Percentiles rank a stretch among this genome's conserved stretches.
Evolutionary conservation across 2,888 invertebrate genomes (phyloP).

Genomic region (Petrolisthes cinctipes): DNA sequence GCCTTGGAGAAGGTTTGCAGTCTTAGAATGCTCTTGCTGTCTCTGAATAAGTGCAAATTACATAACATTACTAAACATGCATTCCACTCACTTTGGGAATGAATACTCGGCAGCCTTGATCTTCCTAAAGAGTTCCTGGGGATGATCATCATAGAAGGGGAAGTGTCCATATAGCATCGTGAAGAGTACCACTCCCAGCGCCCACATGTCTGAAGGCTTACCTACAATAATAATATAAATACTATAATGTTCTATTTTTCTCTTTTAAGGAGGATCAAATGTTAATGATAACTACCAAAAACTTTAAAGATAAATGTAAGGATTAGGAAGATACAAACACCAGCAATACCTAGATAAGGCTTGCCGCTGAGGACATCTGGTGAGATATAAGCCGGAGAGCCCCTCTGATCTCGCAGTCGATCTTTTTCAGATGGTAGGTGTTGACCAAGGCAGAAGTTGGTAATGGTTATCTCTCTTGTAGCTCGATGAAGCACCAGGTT

Average conservation of each 20-base stretch:
- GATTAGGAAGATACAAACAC: not conserved
- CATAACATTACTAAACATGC: conserved; percentile 11
- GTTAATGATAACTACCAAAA: not conserved
- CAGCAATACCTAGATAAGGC: conserved; percentile 76
- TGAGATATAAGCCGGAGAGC: conserved; percentile 85
- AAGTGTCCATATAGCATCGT: conserved; percentile 86
- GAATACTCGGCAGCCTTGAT: conserved; percentile 82
- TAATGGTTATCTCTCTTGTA: conserved; percentile 76
- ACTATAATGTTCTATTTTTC: too few species aligned
- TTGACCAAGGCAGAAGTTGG: conserved; percentile 84
- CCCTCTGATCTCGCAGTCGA: conserved; percentile 80
- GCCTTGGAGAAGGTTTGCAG: too few species aligned
- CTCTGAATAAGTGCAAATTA: not conserved
- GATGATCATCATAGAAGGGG: conserved; percentile 82
- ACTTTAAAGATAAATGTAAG: not conserved
- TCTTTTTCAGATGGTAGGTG: conserved; percentile 81
- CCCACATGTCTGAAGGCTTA: conserved; percentile 88
- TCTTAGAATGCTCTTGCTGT: too few species aligned
- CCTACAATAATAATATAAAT: conserved; percentile 67
- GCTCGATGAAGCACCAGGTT: conserved; percentile 81
- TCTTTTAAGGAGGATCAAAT: too few species aligned
- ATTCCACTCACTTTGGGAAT: conserved; percentile 78
- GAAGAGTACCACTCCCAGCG: conserved; percentile 82
- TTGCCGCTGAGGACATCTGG: conserved; percentile 83
- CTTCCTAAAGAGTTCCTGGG: conserved; percentile 80